Percentiles rank a stretch among this genome's conserved stretches.
phyloP scores from a whole-genome alignment of 2,113 vertebrate genomes.

The Hippocampus abdominalis region DNA sequence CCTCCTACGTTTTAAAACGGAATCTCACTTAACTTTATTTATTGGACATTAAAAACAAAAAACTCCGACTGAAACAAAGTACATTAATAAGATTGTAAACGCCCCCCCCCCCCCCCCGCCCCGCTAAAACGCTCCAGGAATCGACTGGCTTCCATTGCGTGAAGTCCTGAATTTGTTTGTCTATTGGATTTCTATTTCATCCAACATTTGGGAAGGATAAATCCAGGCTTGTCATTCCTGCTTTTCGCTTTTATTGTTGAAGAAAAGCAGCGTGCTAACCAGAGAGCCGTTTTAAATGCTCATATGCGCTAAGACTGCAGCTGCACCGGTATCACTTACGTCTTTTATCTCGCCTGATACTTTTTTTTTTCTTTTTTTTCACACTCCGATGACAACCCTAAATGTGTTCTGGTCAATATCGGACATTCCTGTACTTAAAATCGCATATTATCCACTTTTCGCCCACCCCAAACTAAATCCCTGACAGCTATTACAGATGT shows the following conservation, averaged over 20 bases:
- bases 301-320: conserved; percentile 47
- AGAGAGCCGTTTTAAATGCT: conserved; percentile 44
- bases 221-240: conserved; percentile 38
- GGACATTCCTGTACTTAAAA: background rate
- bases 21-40: background rate
- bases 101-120: too few relatives aligned
- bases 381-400: background rate
- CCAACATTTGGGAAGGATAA: conserved; percentile 38
- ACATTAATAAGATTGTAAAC: too few relatives aligned
- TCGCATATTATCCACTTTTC: background rate
- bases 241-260: conserved; percentile 52
- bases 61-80: background rate
- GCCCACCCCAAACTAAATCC: background rate
- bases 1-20: background rate
- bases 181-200: background rate
- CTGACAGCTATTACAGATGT: background rate
- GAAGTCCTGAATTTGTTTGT: background rate
- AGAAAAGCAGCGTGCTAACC: conserved; percentile 37
- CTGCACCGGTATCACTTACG: conserved; percentile 58
- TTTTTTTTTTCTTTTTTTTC: background rate
- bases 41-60: background rate
- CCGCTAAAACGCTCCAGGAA: conserved; percentile 27
- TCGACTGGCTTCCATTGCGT: conserved; percentile 20
- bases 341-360: conserved; percentile 58
- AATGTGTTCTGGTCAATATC: background rate